phyloP scores from a whole-genome alignment of 2,113 vertebrate genomes.

The Sinocyclocheilus anophthalmus region DNA sequence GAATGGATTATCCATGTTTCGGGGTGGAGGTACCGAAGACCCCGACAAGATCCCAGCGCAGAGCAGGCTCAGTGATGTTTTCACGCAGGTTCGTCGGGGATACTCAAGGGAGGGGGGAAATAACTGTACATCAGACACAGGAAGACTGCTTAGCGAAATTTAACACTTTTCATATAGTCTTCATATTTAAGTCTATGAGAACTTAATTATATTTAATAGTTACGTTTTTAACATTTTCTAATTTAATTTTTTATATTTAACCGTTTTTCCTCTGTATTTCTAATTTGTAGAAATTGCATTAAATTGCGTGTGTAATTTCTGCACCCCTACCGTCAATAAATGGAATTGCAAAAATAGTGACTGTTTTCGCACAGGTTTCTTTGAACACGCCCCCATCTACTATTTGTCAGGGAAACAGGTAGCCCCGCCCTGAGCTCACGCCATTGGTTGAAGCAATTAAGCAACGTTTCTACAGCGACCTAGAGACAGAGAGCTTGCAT shows the following conservation, averaged over 20 bases:
- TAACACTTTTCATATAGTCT: neutral
- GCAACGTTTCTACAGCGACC: too few relatives aligned
- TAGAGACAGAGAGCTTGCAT: too few relatives aligned
- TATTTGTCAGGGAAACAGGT: neutral
- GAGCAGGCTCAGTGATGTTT: constrained; percentile 59
- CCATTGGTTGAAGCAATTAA: neutral
- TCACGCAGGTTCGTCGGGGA: constrained; percentile 74
- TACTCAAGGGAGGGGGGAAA: constrained; percentile 66
- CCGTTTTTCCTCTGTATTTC: neutral
- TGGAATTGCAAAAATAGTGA: neutral
- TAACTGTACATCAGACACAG: neutral
- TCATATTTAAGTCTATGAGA: neutral
- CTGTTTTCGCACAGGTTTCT: constrained; percentile 6
- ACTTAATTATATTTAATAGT: neutral
- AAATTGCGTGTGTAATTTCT: neutral
- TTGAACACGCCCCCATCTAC: neutral
- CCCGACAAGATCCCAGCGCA: constrained; percentile 68
- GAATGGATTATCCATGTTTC: constrained; percentile 75
- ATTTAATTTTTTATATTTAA: neutral
- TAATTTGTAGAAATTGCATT: neutral
- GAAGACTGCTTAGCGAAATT: neutral
- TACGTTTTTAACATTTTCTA: neutral
- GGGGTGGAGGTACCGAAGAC: constrained; percentile 70
- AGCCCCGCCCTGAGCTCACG: neutral
- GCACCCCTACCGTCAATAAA: neutral